Base-by-base conservation (phyloP, 2,888 invertebrate species). In the Stenodema calcarata region DNA sequence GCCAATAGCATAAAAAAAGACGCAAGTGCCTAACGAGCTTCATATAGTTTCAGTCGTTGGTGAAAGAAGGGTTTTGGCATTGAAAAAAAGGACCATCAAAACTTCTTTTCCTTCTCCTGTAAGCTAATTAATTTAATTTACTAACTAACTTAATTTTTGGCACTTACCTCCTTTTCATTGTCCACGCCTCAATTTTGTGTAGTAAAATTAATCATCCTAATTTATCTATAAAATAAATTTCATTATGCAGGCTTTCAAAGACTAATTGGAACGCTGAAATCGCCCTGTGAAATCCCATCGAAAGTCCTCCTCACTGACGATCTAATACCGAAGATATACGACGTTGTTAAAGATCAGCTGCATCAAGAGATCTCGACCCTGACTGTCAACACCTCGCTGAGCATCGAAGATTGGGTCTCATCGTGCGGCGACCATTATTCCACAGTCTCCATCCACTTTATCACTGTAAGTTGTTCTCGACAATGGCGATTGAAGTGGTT, bases 231-330 rank as follows among this genome's bases (percentile, higher is more conserved):
- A n/a, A n/a, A n/a, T n/a, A n/a, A n/a, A n/a, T n/a, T n/a, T n/a
- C n/a, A n/a, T 35, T 7, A 2, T 23, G 4, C 35, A 88, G 92
- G 92, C 23, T 92, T 92, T 88, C 92, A 92, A 87, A 90, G 91
- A 78, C 90, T 92, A 1, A 90, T 92, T 0, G 92, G 92, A 0
- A 91, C 92, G 0, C 89, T 92, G 0, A 90, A 90, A 62, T 91
- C 92, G 0, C 92, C 92, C 0, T 92, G 92, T 88, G 92, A 92
- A 89, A 92, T 92, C 30, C 92, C 92, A 0, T 91, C 91, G 79
- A 92, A 91, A 89, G 91, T 90, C 82, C 91, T 91, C 88, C 89
- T 92, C 6, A 91, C 92, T 87, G 91, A 92, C 84, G 92, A 92
- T 86, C 90, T 92, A 30, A 91, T 92, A 88, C 92, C 92, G 44